These are phyloP conservation scores for Mya arenaria DNA, from an alignment of 1,140 invertebrate genomes.

Conservation along the genomic window DNA sequence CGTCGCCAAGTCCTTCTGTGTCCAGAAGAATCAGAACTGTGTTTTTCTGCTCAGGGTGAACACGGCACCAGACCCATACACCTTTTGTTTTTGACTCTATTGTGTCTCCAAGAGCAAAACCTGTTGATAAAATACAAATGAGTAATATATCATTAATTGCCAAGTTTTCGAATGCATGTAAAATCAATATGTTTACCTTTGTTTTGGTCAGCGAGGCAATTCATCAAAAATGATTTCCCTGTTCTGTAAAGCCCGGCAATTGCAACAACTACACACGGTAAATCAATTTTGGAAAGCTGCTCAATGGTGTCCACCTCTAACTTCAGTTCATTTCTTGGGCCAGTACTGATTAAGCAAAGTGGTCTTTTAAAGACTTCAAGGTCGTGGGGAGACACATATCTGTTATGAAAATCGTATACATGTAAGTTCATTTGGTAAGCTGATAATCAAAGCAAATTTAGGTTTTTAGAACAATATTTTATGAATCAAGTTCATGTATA, in stretches of 20 bases:
- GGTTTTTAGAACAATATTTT: too few relatives aligned
- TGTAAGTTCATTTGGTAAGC: too few relatives aligned
- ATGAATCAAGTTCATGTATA: too few relatives aligned
- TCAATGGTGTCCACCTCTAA: too few relatives aligned
- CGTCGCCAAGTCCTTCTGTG: not conserved
- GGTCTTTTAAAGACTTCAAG: too few relatives aligned
- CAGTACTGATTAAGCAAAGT: too few relatives aligned
- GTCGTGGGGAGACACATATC: too few relatives aligned
- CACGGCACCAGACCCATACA: not conserved
- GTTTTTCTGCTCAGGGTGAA: not conserved
- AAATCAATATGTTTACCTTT: not conserved
- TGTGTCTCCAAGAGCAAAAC: conserved; percentile 11
- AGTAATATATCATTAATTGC: too few relatives aligned
- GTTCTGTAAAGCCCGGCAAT: not conserved
- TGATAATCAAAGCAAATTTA: too few relatives aligned
- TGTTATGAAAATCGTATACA: too few relatives aligned
- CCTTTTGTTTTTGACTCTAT: conserved; percentile 13
- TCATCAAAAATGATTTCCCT: not conserved
- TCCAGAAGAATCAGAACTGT: not conserved
- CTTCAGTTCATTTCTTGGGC: too few relatives aligned
- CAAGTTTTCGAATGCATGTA: too few relatives aligned
- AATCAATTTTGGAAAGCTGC: not conserved
- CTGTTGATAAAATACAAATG: not conserved
- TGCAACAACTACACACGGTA: not conserved
- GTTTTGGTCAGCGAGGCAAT: not conserved